Percentiles rank a stretch among this genome's conserved stretches.
phyloP scores from a whole-genome alignment of 2,113 vertebrate genomes.

The Amphiprion ocellaris region DNA sequence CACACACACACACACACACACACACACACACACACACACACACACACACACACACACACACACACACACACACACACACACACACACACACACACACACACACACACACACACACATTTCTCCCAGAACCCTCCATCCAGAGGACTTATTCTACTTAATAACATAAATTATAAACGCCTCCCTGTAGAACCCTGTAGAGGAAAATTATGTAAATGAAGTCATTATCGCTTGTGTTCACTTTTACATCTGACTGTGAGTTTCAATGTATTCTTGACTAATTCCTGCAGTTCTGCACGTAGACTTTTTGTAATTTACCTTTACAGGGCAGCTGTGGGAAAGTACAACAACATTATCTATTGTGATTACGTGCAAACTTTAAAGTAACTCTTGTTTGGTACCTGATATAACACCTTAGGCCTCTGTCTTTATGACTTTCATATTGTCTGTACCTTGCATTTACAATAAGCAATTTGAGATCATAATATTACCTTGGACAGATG shows the following conservation, averaged over 20 bases:
- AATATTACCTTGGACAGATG: too few relatives aligned
- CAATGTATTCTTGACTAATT: not conserved
- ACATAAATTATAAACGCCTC: conserved; percentile 35
- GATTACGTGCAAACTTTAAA: not conserved
- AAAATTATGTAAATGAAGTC: conserved; percentile 36
- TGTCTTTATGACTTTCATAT: not conserved
- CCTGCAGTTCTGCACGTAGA: not conserved
- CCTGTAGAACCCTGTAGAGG: conserved; percentile 18
- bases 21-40: not conserved
- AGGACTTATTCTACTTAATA: conserved; percentile 33
- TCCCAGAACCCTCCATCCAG: conserved; percentile 4
- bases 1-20: conserved; percentile 31
- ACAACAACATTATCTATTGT: conserved; percentile 6
- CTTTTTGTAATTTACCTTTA: not conserved
- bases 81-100: not conserved
- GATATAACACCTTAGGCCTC: not conserved
- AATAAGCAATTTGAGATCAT: not conserved
- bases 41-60: conserved; percentile 13
- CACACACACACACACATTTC: conserved; percentile 6
- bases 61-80: not conserved
- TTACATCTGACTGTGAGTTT: conserved; percentile 7
- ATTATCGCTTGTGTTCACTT: conserved; percentile 38
- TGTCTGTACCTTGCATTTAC: too few relatives aligned
- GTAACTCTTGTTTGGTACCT: not conserved
- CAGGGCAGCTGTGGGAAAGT: not conserved